phyloP scores from a whole-genome alignment of 2,888 invertebrate genomes.

The Lycaena phlaeas region DNA sequence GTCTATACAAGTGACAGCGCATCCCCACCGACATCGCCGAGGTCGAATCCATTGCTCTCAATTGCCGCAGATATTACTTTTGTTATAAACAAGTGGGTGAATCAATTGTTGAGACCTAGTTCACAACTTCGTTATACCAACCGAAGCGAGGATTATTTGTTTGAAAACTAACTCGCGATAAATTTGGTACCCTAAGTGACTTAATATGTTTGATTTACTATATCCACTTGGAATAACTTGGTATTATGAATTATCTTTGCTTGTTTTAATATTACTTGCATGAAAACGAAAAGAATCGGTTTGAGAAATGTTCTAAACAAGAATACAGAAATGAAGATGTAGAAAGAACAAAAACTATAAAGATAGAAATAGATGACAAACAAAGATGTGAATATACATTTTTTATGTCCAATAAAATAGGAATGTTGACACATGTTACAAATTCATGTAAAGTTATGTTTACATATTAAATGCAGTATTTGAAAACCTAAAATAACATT shows the following conservation, averaged over 20 bases:
- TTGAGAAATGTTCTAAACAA: too few relatives aligned
- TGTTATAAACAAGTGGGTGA: conserved; percentile 25
- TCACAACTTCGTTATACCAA: conserved; percentile 12
- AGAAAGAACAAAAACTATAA: too few relatives aligned
- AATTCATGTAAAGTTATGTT: too few relatives aligned
- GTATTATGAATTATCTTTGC: neutral
- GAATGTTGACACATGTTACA: too few relatives aligned
- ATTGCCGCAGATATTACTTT: conserved; percentile 41
- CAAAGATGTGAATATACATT: too few relatives aligned
- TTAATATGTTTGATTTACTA: neutral
- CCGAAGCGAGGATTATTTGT: neutral
- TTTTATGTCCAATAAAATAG: too few relatives aligned
- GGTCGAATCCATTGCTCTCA: conserved; percentile 58
- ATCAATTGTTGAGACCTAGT: conserved; percentile 22
- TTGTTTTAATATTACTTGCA: too few relatives aligned
- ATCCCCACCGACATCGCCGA: conserved; percentile 24
- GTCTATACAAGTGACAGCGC: conserved; percentile 5
- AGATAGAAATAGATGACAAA: too few relatives aligned
- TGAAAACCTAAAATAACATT: too few relatives aligned
- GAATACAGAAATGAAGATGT: too few relatives aligned
- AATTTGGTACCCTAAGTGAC: neutral
- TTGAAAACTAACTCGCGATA: neutral
- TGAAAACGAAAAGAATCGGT: too few relatives aligned
- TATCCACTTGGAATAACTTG: neutral
- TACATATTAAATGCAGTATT: too few relatives aligned